Percentiles rank a stretch among this genome's conserved stretches.
phyloP scores from a whole-genome alignment of 2,797 vertebrate species.

The Ambastaia sidthimunki region DNA sequence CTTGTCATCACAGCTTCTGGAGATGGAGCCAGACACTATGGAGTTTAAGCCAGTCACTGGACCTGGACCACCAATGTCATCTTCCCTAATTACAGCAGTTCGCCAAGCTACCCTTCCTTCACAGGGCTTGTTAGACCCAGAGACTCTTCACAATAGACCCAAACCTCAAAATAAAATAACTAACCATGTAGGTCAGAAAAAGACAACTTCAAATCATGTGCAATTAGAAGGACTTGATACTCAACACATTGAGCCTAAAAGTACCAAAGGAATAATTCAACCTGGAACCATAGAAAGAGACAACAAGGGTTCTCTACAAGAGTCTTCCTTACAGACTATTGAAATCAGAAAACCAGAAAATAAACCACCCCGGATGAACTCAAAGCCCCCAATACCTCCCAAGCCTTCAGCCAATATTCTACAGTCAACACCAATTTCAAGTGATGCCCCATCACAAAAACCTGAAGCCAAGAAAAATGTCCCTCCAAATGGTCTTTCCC shows the following conservation, averaged over 20 bases:
- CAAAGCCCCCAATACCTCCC: constrained; percentile 69
- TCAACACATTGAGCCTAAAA: constrained; percentile 33
- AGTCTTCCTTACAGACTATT: too few relatives aligned
- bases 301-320: neutral
- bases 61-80: constrained; percentile 72
- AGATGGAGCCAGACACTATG: constrained; percentile 88
- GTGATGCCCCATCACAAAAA: constrained; percentile 28
- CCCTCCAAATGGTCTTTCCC: constrained; percentile 69
- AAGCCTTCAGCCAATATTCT: constrained; percentile 68
- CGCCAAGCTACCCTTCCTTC: constrained; percentile 67
- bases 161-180: constrained; percentile 60
- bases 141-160: constrained; percentile 48
- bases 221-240: constrained; percentile 52
- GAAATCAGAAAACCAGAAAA: constrained; percentile 29
- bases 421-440: constrained; percentile 65
- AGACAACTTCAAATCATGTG: constrained; percentile 50
- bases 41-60: constrained; percentile 85
- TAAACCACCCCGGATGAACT: neutral
- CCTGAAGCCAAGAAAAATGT: constrained; percentile 47
- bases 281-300: constrained; percentile 15
- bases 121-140: constrained; percentile 22
- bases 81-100: constrained; percentile 79
- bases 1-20: constrained; percentile 77
- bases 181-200: constrained; percentile 37
- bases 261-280: constrained; percentile 1